Evolutionary conservation across 1,140 invertebrate genomes (phyloP).

Genomic region (Polyergus mexicanus): DNA sequence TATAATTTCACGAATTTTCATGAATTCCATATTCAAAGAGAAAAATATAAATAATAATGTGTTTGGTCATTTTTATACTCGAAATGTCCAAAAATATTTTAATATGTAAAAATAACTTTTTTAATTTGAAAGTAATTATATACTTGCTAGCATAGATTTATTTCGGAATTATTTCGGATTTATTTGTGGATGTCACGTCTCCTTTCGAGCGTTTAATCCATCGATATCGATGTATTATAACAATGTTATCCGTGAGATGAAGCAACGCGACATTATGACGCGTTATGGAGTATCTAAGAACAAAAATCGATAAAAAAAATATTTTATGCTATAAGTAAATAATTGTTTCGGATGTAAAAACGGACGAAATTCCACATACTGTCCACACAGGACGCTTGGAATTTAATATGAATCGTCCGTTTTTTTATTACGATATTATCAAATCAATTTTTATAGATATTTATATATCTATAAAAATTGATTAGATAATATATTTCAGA

Average conservation of each 20-base stretch:
- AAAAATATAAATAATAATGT: background rate
- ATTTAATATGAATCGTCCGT: constrained; percentile 59
- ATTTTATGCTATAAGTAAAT: background rate
- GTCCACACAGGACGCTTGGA: background rate
- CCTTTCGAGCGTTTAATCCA: background rate
- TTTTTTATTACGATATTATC: constrained; percentile 55
- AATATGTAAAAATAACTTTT: background rate
- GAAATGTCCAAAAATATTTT: background rate
- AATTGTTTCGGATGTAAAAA: background rate
- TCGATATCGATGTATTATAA: background rate
- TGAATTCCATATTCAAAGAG: background rate
- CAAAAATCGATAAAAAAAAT: background rate
- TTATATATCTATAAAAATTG: no score
- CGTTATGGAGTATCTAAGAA: background rate
- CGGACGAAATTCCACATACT: background rate
- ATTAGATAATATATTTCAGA: no score
- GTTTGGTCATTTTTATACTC: background rate
- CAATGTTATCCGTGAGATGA: background rate
- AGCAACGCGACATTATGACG: background rate
- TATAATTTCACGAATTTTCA: background rate
- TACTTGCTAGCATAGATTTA: background rate
- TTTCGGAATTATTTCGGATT: background rate
- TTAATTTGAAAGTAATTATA: background rate
- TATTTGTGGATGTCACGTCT: background rate
- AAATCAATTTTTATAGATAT: background rate